These are phyloP conservation scores for Galemys pyrenaicus DNA, from an alignment of 2,113 vertebrate genomes.

Conservation along the genomic window DNA sequence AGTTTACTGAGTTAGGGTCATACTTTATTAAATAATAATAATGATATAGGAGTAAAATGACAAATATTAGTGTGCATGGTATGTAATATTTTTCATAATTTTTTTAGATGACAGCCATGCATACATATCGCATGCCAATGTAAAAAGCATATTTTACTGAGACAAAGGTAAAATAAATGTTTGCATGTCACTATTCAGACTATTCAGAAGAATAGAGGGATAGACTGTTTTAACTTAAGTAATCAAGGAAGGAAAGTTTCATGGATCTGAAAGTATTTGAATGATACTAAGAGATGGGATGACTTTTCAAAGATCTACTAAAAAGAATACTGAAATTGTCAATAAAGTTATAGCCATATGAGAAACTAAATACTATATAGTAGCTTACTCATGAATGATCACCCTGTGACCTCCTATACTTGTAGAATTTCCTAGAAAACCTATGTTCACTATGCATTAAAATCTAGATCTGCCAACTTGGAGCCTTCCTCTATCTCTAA, in stretches of 20 bases:
- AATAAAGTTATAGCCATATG: neutral
- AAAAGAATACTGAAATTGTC: neutral
- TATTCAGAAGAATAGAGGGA: neutral
- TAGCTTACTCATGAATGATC: neutral
- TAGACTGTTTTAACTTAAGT: neutral
- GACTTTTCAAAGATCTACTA: neutral
- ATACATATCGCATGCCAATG: neutral
- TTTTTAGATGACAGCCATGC: neutral
- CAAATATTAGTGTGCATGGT: neutral
- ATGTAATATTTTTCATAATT: neutral
- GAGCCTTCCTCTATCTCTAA: neutral
- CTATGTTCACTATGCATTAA: neutral
- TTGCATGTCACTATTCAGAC: no score
- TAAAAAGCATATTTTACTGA: neutral
- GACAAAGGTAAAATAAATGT: neutral
- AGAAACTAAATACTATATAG: slow-evolving; percentile 22
- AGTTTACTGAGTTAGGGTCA: neutral
- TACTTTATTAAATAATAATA: neutral
- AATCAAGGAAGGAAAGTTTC: neutral
- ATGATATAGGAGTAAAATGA: neutral
- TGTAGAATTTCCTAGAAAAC: slow-evolving; percentile 16
- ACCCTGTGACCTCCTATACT: neutral
- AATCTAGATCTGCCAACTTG: neutral
- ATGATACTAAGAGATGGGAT: neutral
- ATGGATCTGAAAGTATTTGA: neutral